phyloP scores from a whole-genome alignment of 2,113 vertebrate genomes.

The Crotalus horridus region DNA sequence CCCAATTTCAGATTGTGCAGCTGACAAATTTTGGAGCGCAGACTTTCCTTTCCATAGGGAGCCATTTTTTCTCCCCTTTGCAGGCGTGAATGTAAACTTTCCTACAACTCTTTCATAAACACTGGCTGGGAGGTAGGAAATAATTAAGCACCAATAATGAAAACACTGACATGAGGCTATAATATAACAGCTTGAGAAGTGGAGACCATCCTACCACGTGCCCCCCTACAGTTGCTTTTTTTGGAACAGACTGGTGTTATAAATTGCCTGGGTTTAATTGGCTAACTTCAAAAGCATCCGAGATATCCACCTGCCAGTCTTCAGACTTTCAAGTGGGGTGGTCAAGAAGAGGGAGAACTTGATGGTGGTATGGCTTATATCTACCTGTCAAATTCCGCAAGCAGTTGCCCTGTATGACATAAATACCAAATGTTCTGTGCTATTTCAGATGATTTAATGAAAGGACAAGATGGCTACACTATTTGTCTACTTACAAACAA shows the following conservation, averaged over 20 bases:
- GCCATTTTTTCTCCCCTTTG: not conserved
- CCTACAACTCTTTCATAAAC: not conserved
- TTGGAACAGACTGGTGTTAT: conserved; percentile 50
- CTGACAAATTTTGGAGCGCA: not conserved
- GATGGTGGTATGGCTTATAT: not conserved
- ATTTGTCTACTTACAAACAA: not conserved
- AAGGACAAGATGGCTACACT: not conserved
- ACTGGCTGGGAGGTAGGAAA: not conserved
- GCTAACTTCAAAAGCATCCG: conserved; percentile 59
- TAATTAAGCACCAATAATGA: conserved; percentile 42
- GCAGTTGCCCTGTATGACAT: not conserved
- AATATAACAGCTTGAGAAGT: not conserved
- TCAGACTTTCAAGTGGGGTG: conserved; percentile 10
- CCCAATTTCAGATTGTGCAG: not conserved
- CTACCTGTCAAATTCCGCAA: not conserved
- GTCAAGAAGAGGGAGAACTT: not conserved
- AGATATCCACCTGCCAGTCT: conserved; percentile 50
- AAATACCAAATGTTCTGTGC: not conserved
- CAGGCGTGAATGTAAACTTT: not conserved
- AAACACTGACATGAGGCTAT: conserved; percentile 46
- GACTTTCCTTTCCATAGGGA: not conserved
- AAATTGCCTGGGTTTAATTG: conserved; percentile 51
- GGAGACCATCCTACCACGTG: conserved; percentile 41
- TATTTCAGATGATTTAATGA: not conserved
- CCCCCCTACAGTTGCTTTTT: conserved; percentile 54